phyloP scores from a whole-genome alignment of 2,113 vertebrate species.

The Toxostoma redivivum region DNA sequence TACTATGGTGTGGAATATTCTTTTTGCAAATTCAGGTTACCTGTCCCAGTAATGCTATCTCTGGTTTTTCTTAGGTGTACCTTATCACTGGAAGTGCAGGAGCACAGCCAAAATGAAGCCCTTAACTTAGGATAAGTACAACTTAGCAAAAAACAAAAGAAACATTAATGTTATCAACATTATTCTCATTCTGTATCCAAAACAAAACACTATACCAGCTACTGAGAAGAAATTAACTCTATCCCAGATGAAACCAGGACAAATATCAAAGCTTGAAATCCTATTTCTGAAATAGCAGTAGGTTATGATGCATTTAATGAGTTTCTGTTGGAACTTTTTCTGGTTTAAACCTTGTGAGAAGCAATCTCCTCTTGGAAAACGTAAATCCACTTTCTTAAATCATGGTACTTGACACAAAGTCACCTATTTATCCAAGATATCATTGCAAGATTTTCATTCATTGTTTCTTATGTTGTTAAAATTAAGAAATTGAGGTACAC shows the following conservation, averaged over 20 bases:
- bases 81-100: background rate
- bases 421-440: background rate
- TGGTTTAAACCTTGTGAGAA: background rate
- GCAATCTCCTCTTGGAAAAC: background rate
- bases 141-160: background rate
- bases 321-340: background rate
- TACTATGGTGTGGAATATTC: background rate
- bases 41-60: background rate
- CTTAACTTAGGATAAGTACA: accelerated
- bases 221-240: background rate
- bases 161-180: background rate
- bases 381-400: background rate
- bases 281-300: background rate
- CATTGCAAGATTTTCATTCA: background rate
- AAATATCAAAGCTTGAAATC: background rate
- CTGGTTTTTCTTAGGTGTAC: background rate
- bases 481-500: background rate
- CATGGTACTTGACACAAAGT: background rate
- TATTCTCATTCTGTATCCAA: background rate
- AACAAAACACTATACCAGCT: background rate
- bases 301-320: background rate
- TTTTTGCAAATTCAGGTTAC: accelerated
- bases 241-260: background rate
- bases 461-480: background rate
- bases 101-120: too few relatives aligned